Evolutionary conservation across 2,797 vertebrate species (phyloP), one percentile per base, ranked within the genome.

Genomic region (Chromis chromis): DNA sequence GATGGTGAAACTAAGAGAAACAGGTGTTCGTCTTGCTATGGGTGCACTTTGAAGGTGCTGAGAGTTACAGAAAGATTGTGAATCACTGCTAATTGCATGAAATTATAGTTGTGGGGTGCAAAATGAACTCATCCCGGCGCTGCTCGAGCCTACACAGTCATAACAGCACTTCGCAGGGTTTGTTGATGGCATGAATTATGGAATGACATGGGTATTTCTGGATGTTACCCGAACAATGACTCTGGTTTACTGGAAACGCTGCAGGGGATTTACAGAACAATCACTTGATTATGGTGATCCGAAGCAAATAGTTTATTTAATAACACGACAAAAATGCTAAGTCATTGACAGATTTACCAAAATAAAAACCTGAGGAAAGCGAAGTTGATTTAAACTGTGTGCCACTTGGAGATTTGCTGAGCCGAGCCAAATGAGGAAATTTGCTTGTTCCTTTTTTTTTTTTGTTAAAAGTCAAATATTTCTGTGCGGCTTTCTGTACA

Each of bases 11-110:
- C 74, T 59, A 76, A 76, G 70, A 77, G 82, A 91, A 94, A 89
- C 93, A 94, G 94, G 92, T 93, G 94, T 92, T 92, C 68, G 13
- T 78, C 76, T 76, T 27, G 54, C 54, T 71, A 27, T 16, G 62
- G 16, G 59, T 67, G 12, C 70, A 36, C 83, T 90, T 88, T 90
- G 85, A 89, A 88, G 59, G 71, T 77, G 74, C 80, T 65, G 72
- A 76, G 85, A 61, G 79, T 67, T 80, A 62, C 74, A 90, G 78
- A 86, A 79, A 84, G 65, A 84, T 58, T 82, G 88, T 86, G 86
- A 88, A 88, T 91, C 81, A 83, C 57, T 68, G 67, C 82, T 89
- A 92, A 94, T 91, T 89, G 86, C 77, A 81, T 70, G 63, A 86
- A 89, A 91, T 91, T 86, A 91, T 67, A 89, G 85, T 73, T 70